These are phyloP conservation scores for Alectura lathami DNA, from an alignment of 2,113 vertebrate genomes.

Conservation along the genomic window DNA sequence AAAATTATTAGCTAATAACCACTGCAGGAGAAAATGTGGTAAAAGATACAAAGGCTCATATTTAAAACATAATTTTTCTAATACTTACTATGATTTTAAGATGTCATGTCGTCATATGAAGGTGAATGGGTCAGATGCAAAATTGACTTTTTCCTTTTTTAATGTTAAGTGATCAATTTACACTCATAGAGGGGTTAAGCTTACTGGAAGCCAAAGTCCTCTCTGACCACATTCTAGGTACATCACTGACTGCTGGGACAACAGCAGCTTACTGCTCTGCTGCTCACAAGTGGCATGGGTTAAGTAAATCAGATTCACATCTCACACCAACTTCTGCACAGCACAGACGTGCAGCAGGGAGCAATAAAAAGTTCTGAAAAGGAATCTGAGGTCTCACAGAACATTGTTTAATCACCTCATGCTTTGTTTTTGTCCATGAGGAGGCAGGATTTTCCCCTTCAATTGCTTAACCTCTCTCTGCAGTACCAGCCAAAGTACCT, in stretches of 20 bases:
- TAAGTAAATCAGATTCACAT: not conserved
- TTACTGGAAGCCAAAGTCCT: slow-evolving; percentile 69
- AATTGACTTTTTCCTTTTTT: slow-evolving; percentile 72
- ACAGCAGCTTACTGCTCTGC: not conserved
- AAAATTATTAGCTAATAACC: slow-evolving; percentile 84
- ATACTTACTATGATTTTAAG: slow-evolving; percentile 80
- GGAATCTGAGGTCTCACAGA: not conserved
- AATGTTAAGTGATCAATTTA: slow-evolving; percentile 73
- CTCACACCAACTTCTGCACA: not conserved
- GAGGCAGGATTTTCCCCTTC: not conserved
- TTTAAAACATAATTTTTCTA: slow-evolving; percentile 82
- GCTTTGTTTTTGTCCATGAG: not conserved
- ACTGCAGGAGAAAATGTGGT: slow-evolving; percentile 71
- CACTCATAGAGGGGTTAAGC: slow-evolving; percentile 67
- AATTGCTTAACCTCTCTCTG: not conserved
- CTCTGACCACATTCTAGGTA: slow-evolving; percentile 33
- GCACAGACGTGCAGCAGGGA: fast-evolving
- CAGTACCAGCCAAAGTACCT: not conserved
- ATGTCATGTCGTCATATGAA: slow-evolving; percentile 79
- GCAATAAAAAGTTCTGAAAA: not conserved
- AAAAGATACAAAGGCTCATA: slow-evolving; percentile 79
- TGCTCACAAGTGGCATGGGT: not conserved
- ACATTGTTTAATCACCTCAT: not conserved
- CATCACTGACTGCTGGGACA: not conserved
- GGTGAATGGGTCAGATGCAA: slow-evolving; percentile 74